A percentile compares a stretch with the other conserved stretches of the same genome.
phyloP scores from a whole-genome alignment of 2,797 vertebrate species.

The Picus viridis region DNA sequence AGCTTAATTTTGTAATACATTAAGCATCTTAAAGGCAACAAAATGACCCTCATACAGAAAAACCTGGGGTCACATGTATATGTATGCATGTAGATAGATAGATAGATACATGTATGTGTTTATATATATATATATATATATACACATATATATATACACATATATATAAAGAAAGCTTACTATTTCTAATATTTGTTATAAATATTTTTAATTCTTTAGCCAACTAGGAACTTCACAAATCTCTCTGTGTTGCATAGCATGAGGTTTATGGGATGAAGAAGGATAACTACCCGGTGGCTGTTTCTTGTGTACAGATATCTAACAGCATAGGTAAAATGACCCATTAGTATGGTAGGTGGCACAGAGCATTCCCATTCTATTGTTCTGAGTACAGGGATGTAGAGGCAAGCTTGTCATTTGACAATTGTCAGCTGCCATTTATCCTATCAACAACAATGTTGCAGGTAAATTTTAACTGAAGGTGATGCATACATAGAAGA shows the following conservation, averaged over 20 bases:
- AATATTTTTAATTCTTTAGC: not conserved
- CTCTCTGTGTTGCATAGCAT: not conserved
- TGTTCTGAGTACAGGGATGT: not conserved
- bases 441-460: not conserved
- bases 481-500: not conserved
- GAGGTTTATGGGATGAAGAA: not conserved
- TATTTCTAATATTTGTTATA: not conserved
- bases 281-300: not conserved
- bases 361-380: not conserved
- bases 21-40: not conserved
- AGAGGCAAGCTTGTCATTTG: not conserved
- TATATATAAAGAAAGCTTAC: not conserved
- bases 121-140: too few relatives aligned
- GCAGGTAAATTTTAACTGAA: not conserved
- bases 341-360: accelerated
- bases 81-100: too few relatives aligned
- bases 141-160: too few relatives aligned
- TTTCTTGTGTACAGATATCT: not conserved
- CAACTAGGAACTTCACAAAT: not conserved
- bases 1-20: not conserved
- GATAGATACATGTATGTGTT: too few relatives aligned
- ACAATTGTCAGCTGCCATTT: not conserved
- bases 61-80: not conserved
- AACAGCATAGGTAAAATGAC: not conserved
- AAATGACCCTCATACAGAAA: not conserved